phyloP scores from a whole-genome alignment of 2,888 invertebrate genomes.

The Agrochola lychnidis region DNA sequence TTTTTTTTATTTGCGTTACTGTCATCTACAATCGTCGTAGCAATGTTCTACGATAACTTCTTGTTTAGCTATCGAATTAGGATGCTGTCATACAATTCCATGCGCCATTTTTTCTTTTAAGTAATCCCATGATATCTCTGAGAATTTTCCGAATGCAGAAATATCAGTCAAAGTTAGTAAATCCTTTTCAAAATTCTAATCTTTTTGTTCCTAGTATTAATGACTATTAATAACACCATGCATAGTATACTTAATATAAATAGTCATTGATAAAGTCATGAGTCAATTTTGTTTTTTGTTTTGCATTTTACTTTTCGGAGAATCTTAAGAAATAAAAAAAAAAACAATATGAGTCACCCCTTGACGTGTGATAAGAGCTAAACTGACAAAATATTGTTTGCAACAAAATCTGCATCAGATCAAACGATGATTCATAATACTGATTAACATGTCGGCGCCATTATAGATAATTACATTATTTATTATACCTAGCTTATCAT shows the following conservation, averaged over 20 bases:
- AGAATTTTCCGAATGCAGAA: constrained; percentile 21
- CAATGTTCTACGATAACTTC: neutral
- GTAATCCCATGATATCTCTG: constrained; percentile 6
- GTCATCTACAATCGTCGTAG: neutral
- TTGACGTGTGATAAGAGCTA: constrained; percentile 46
- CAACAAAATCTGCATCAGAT: constrained; percentile 55
- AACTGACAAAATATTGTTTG: constrained; percentile 44
- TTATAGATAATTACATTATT: constrained; percentile 32
- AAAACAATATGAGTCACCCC: constrained; percentile 51
- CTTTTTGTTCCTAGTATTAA: neutral
- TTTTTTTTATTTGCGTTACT: neutral
- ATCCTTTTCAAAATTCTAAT: constrained; percentile 9
- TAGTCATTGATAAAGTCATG: constrained; percentile 36
- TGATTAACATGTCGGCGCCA: constrained; percentile 14
- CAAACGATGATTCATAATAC: constrained; percentile 38
- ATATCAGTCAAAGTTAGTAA: constrained; percentile 5
- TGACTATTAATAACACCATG: constrained; percentile 6
- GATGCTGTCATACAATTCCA: no score
- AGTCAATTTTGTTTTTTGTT: constrained; percentile 46
- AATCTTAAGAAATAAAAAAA: constrained; percentile 42
- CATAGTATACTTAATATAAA: neutral
- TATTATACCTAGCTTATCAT: constrained; percentile 9
- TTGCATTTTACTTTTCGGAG: constrained; percentile 30
- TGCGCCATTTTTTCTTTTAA: neutral
- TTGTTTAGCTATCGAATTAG: neutral